Conservation (phyloP, 2,888 invertebrate genomes). For the Erpobdella octoculata region DNA sequence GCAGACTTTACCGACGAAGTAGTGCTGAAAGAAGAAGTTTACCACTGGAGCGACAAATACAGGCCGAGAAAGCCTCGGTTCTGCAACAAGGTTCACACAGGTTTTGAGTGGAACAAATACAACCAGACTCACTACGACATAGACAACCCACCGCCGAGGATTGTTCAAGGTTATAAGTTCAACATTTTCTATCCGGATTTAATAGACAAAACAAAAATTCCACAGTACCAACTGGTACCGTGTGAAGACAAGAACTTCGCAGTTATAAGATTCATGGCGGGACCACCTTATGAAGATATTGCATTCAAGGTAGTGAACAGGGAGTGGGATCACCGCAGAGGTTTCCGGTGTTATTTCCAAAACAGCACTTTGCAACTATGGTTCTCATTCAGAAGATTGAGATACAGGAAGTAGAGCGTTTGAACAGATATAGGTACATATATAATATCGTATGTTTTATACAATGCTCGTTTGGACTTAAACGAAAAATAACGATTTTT, state of each 20-base stretch:
- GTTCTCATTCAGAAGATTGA: slow-evolving; percentile 97
- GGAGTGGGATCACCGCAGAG: slow-evolving; percentile 98
- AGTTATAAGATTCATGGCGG: slow-evolving; percentile 86
- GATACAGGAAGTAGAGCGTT: slow-evolving; percentile 75
- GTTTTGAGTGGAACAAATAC: slow-evolving; percentile 99
- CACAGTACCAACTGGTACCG: slow-evolving; percentile 82
- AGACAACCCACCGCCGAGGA: slow-evolving; percentile 99
- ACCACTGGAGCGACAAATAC: slow-evolving; percentile 95
- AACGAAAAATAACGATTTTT: too few relatives aligned
- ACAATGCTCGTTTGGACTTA: too few relatives aligned
- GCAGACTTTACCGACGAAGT: slow-evolving; percentile 82
- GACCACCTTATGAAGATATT: slow-evolving; percentile 99
- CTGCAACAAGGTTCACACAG: slow-evolving; percentile 74
- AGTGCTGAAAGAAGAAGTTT: slow-evolving; percentile 73
- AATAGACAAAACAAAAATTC: slow-evolving; percentile 80
- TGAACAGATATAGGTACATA: too few relatives aligned
- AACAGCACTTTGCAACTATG: slow-evolving; percentile 98
- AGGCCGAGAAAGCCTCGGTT: slow-evolving; percentile 92
- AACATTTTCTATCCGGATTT: slow-evolving; percentile 99
- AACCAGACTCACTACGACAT: slow-evolving; percentile 99
- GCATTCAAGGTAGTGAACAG: slow-evolving; percentile 96
- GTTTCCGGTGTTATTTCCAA: slow-evolving; percentile 96
- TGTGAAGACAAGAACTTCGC: slow-evolving; percentile 88
- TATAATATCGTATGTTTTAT: too few relatives aligned
- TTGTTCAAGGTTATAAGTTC: slow-evolving; percentile 99